Evolutionary conservation across 1,140 invertebrate genomes (phyloP).

Genomic region (Listronotus bonariensis): DNA sequence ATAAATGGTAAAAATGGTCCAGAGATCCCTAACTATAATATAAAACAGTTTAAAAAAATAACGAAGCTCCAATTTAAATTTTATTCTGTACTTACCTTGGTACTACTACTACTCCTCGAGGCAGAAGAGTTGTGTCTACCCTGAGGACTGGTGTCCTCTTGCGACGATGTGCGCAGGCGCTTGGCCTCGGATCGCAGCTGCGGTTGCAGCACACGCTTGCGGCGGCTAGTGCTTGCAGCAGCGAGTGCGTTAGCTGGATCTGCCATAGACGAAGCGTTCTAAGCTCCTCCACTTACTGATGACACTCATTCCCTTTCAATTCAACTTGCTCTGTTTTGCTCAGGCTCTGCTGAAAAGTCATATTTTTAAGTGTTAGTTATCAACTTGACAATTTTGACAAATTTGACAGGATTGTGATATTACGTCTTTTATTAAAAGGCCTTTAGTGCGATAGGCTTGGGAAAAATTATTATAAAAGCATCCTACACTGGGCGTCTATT

Average conservation of each 20-base stretch:
- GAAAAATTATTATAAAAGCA: no score
- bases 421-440: no score
- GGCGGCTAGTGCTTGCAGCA: slow-evolving; percentile 55
- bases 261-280: slow-evolving; percentile 57
- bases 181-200: slow-evolving; percentile 51
- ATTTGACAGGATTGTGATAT: background rate
- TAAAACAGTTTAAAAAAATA: no score
- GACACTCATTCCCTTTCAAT: slow-evolving; percentile 55
- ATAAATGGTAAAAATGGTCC: no score
- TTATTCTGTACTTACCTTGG: slow-evolving; percentile 3
- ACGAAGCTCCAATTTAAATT: no score
- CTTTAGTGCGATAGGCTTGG: no score
- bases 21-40: no score
- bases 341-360: slow-evolving; percentile 41
- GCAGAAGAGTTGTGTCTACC: slow-evolving; percentile 2
- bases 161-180: slow-evolving; percentile 43
- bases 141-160: slow-evolving; percentile 33
- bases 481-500: no score
- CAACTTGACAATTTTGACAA: slow-evolving; percentile 2
- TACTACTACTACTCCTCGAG: slow-evolving; percentile 8
- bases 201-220: slow-evolving; percentile 55
- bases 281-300: slow-evolving; percentile 52
- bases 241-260: slow-evolving; percentile 55
- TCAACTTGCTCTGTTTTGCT: slow-evolving; percentile 43
- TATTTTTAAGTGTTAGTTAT: slow-evolving; percentile 5